Evolutionary conservation across 2,888 invertebrate genomes (phyloP), one percentile per base, ranked within the genome.

Genomic region (Morinoia aosen): DNA sequence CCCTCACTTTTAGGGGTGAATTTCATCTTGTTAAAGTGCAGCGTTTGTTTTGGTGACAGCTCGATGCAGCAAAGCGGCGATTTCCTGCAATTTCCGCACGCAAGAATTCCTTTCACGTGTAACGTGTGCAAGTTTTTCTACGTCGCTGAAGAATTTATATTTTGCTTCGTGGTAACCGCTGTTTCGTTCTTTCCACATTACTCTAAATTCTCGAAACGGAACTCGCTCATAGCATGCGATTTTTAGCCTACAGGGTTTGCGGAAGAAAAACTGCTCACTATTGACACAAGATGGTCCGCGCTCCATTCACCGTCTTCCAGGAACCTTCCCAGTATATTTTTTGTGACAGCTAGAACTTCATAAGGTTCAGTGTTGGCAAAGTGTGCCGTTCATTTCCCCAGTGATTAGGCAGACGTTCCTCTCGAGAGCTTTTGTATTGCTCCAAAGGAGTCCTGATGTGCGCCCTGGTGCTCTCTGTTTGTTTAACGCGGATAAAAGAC

Each of bases 381-480:
- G 76, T 90, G 90, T 57, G 58, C 57, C 93, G 93, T 93, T 93
- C 93, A 93, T 93, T 93, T 93, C 93, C 93, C 93, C 93, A 57
- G 93, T 57, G 93, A 93, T 93, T 93, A 93, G 57, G 48, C 93
- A 33, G 48, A 93, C 93, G 57, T 93, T 93, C 57, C 93, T 57
- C 57, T 39, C 57, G 93, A 93, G 90, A 90, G 90, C 90, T 90
- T 90, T 90, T 90, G 48, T 90, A 90, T 90, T 90, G 90, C 48
- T 48, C 90, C 39, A 48, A 40, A 90, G 48, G 39, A 90, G 90
- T 40, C 48, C 90, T 39, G 12, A 90, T 90, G 90, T 90, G 90
- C 39, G 90, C 48, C 90, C 48, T 48, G 90, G 90, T 40, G 48
- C 40, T 4, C 90, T 40, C 40, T 48, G 90, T 90, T 90, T 90